Base-by-base conservation (phyloP, 2,113 vertebrate genomes). In the Anas platyrhynchos region DNA sequence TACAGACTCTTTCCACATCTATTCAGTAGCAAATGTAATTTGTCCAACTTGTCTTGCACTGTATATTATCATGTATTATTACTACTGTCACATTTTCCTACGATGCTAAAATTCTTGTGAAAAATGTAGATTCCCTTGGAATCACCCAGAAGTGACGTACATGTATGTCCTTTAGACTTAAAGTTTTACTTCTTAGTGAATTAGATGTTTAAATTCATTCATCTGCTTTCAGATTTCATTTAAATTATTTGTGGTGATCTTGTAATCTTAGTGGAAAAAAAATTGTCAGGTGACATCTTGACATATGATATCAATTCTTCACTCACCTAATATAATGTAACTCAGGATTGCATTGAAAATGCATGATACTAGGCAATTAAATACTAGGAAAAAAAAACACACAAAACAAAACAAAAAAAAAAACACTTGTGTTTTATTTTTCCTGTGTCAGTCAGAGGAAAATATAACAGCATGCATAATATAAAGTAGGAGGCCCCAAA, bases 61-160 rank as follows among this genome's bases (percentile, higher is more conserved):
- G 29, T 68, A 91, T 96, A 86, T 96, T 95, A 91, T 34, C 61
- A 34, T 63, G 83, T 91, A 96, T 96, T 95, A 96, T 96, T 94
- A 91, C 84, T 93, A 52, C 86, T 93, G 94, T 95, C 86, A 84
- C n/a, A 92, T 96, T 92, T 86, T 89, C 63, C 86, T 84, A 65
- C 34, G 74, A 73, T 96, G 66, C 74, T 66, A 36, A 79, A 89
- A 59, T 91, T 63, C 43, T 92, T 50, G 43, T 91, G 75, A 95
- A 95, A 94, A 89, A 91, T 81, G 50, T 76, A 43, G 46, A 68
- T 91, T 80, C 58, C 71, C 77, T 84, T 94, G 32, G 36, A 85
- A 79, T 94, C 11, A 26, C 25, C n/a, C 25, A 56, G 58, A 89
- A 86, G 20, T 90, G 73, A 68, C 14, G 11, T 90, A 75, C 18